These are phyloP conservation scores for Nymphalis io DNA, from an alignment of 1,140 invertebrate genomes.

Conservation along the genomic window DNA sequence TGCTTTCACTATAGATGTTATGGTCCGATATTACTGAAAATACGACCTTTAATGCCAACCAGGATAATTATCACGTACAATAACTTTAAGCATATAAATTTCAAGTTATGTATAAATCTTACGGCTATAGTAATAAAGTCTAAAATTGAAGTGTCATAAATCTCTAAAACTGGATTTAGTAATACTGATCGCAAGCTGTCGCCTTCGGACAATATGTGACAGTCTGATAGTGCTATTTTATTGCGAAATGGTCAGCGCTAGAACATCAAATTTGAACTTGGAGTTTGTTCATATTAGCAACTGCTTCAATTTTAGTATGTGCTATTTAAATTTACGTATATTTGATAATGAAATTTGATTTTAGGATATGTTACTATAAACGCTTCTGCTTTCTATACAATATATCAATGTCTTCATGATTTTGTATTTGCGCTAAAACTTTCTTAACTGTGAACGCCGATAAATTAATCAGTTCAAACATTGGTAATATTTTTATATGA, in stretches of 20 bases:
- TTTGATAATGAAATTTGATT: background rate
- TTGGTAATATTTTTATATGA: too few relatives aligned
- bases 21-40: constrained; percentile 16
- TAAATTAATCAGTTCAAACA: too few relatives aligned
- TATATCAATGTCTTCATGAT: background rate
- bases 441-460: background rate
- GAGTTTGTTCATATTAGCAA: constrained; percentile 10
- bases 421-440: background rate
- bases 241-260: constrained; percentile 19
- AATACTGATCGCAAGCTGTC: constrained; percentile 32
- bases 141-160: background rate
- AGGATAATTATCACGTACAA: constrained; percentile 23
- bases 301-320: background rate
- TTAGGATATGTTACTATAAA: constrained; percentile 1
- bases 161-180: constrained; percentile 20
- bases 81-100: background rate
- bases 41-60: constrained; percentile 16
- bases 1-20: constrained; percentile 19
- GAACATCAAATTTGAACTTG: constrained; percentile 10
- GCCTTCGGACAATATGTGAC: constrained; percentile 27
- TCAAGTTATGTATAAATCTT: background rate
- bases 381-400: background rate
- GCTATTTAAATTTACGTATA: constrained; percentile 2
- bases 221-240: constrained; percentile 21
- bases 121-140: background rate